Evolutionary conservation across 2,113 vertebrate genomes (phyloP).

Genomic region (Stomatorhinus ivindoensis): DNA sequence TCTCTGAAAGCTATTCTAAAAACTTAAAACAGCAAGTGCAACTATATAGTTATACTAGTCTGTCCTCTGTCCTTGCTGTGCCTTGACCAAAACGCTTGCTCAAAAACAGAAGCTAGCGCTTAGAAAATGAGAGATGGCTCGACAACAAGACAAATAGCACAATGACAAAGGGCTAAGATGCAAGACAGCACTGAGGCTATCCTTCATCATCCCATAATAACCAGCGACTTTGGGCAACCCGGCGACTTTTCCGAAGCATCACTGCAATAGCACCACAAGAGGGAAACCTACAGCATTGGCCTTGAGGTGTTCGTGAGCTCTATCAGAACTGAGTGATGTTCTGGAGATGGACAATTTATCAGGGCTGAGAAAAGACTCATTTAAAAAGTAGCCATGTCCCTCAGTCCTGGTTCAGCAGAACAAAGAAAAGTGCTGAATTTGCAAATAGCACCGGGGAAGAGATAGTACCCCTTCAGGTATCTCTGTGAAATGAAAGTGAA

Average conservation of each 20-base stretch:
- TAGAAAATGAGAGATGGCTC: background rate
- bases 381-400: background rate
- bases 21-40: background rate
- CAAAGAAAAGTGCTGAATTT: background rate
- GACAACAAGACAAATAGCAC: background rate
- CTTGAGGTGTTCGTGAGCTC: background rate
- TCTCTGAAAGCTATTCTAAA: background rate
- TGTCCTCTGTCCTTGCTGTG: background rate
- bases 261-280: background rate
- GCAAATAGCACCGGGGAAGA: background rate
- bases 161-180: background rate
- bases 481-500: conserved; percentile 3
- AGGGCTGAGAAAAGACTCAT: background rate
- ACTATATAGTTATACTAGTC: background rate
- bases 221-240: background rate
- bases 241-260: background rate
- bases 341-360: background rate
- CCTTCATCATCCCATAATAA: background rate
- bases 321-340: background rate
- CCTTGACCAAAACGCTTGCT: background rate
- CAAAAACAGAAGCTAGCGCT: background rate
- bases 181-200: background rate
- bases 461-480: conserved; percentile 2
- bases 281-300: background rate
- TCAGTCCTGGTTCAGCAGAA: conserved; percentile 3